Evolutionary conservation across 23 tunicate species (phyloP), one percentile per base, ranked within the genome.

Genomic region (Ciona savignyi): DNA sequence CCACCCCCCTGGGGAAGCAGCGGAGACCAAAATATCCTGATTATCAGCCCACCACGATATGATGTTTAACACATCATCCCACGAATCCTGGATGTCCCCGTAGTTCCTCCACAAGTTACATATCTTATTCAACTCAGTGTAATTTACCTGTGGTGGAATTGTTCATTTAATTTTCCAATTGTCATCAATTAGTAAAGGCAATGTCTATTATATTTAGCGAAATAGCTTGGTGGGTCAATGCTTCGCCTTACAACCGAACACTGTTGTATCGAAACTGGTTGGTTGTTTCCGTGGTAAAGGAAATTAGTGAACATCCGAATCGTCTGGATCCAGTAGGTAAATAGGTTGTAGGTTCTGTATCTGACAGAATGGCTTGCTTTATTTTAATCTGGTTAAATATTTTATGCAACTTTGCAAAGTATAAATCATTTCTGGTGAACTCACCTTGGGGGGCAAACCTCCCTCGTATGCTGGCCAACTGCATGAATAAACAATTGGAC

Each of bases 391-490:
- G 19, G 20, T 49, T 20, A 49, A 49, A 49, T 11, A 15, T 49
- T 15, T 49, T 20, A 15, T 11, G 15, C 61, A 49, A 49, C 61
- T 11, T 20, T 49, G 15, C 19, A 49, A 49, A 49, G 26, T 63
- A 9, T 63, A 23, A 6, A 66, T n/a, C n/a, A n/a, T n/a, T n/a
- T n/a, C n/a, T n/a, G n/a, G n/a, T n/a, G 30, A 27, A 73, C 68
- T 51, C 28, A 90, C 97, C 83, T 83, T 83, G 34, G 97, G 97
- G 21, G 97, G 97, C 0, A 90, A 68, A 23, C 97, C 90, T 19
- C 97, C 97, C 25, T 74, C 86, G 60, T 90, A 90, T 19, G 90
- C 97, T 30, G 97, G 97, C 97, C 97, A 90, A 42, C 89, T 83
- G 63, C 97, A 90, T 25, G 65, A 30, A 33, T 83, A 90, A 28